phyloP scores from a whole-genome alignment of 2,113 vertebrate species.

The Chaetodon auriga region DNA sequence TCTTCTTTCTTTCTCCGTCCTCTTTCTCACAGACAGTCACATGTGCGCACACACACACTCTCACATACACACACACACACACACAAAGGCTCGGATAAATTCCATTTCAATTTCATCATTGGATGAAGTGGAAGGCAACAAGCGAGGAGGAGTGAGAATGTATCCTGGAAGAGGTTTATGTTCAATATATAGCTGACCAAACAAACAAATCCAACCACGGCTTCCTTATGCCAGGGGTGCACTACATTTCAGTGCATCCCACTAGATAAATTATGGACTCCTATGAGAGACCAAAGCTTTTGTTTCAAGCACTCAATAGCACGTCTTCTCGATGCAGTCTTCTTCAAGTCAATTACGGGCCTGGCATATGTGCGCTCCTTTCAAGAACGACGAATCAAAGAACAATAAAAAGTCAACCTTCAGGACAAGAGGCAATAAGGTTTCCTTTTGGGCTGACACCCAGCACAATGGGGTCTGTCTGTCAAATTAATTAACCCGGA shows the following conservation, averaged over 20 bases:
- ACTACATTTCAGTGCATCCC: constrained; percentile 45
- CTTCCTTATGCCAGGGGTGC: constrained; percentile 29
- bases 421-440: constrained; percentile 73
- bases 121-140: constrained; percentile 52
- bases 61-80: constrained; percentile 17
- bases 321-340: constrained; percentile 60
- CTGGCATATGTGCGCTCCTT: constrained; percentile 40
- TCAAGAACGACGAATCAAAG: constrained; percentile 61
- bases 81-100: constrained; percentile 40
- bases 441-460: constrained; percentile 73
- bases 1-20: constrained; percentile 55
- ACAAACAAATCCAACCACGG: constrained; percentile 41
- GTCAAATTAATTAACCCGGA: constrained; percentile 84
- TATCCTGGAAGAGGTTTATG: constrained; percentile 29
- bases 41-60: background rate
- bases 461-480: constrained; percentile 79
- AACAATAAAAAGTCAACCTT: constrained; percentile 79
- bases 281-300: constrained; percentile 52
- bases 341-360: constrained; percentile 74
- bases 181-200: constrained; percentile 39
- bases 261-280: constrained; percentile 40
- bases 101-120: constrained; percentile 61
- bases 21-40: constrained; percentile 29
- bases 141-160: constrained; percentile 20
- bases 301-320: constrained; percentile 68